Conservation (phyloP, 2,888 invertebrate genomes). For the Nomada hirtipes region DNA sequence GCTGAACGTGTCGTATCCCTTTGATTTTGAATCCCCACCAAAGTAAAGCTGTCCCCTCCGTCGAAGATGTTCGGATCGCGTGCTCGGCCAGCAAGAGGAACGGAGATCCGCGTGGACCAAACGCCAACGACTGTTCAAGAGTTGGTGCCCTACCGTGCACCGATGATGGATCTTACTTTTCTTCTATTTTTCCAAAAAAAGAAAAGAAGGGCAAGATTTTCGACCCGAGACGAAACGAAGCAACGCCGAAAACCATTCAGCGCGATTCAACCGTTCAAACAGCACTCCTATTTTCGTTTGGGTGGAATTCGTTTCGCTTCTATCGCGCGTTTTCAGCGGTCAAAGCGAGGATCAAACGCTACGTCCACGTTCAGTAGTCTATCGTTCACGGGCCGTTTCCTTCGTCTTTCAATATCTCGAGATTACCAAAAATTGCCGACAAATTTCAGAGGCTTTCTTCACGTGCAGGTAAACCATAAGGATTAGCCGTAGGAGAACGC, state of each 20-base stretch:
- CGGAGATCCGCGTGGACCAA: slow-evolving; percentile 55
- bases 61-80: slow-evolving; percentile 11
- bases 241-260: background rate
- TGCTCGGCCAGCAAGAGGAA: slow-evolving; percentile 23
- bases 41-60: slow-evolving; percentile 24
- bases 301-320: too few relatives aligned
- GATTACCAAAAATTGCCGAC: background rate
- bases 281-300: too few relatives aligned
- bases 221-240: background rate
- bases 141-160: slow-evolving; percentile 50
- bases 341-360: too few relatives aligned
- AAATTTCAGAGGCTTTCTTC: background rate
- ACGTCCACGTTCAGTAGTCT: too few relatives aligned
- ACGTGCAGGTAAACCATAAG: too few relatives aligned
- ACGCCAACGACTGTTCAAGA: slow-evolving; percentile 53
- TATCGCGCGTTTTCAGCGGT: too few relatives aligned
- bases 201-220: background rate
- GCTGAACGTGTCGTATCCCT: slow-evolving; percentile 12
- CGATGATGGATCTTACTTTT: slow-evolving; percentile 29
- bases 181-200: background rate
- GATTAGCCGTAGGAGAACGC: background rate
- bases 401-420: slow-evolving; percentile 21
- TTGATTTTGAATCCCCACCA: slow-evolving; percentile 19
- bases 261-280: too few relatives aligned
- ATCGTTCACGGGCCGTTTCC: slow-evolving; percentile 17